These are phyloP conservation scores for Iselma pallidipennis DNA, from an alignment of 2,888 invertebrate genomes.

Conservation along the genomic window DNA sequence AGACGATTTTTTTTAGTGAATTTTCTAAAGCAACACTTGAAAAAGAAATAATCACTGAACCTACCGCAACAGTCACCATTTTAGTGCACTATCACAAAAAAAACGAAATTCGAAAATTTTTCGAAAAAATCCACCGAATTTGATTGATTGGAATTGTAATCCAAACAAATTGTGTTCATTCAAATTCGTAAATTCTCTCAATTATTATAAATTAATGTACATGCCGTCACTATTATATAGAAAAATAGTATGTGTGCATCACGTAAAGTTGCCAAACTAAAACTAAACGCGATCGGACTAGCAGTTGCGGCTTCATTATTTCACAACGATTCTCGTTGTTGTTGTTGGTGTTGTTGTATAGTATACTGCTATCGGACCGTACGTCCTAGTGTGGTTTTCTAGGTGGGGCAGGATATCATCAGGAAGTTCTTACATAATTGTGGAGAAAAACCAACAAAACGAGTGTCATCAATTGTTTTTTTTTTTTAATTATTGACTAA, in stretches of 20 bases:
- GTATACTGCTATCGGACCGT: background rate
- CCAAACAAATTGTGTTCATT: background rate
- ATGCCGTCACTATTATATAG: conserved; percentile 9
- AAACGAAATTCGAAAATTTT: too few relatives aligned
- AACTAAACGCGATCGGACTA: conserved; percentile 47
- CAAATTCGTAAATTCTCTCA: conserved; percentile 11
- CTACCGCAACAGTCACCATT: background rate
- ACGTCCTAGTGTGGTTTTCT: background rate
- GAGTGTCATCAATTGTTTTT: too few relatives aligned
- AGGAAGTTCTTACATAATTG: background rate
- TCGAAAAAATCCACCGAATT: background rate
- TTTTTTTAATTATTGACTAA: too few relatives aligned
- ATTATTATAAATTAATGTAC: too few relatives aligned
- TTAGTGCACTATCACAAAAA: background rate
- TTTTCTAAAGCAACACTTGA: background rate
- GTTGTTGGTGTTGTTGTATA: background rate
- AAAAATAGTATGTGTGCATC: conserved; percentile 52
- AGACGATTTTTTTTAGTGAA: too few relatives aligned
- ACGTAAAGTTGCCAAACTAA: conserved; percentile 50
- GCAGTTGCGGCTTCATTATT: conserved; percentile 47
- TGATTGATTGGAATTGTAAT: too few relatives aligned
- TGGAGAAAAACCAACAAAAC: too few relatives aligned
- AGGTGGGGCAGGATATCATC: background rate
- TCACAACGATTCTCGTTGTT: conserved; percentile 43
- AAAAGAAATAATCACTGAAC: background rate